Percentiles rank a stretch among this genome's conserved stretches.
phyloP scores from a whole-genome alignment of 2,888 invertebrate genomes.

The Tortricodes alternella region DNA sequence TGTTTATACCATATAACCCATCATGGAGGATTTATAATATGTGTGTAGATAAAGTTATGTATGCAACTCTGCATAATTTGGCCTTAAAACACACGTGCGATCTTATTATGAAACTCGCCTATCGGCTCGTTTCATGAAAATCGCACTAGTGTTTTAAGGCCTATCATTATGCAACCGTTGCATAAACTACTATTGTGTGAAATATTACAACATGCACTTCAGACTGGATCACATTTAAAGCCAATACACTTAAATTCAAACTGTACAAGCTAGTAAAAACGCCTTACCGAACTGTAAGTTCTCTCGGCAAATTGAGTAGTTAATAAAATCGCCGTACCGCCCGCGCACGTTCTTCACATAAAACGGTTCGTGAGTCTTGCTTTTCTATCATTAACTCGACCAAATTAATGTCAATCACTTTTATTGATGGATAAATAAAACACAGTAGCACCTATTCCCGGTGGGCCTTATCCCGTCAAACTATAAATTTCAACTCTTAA shows the following conservation, averaged over 20 bases:
- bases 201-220: too few species aligned
- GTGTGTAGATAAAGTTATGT: too few species aligned
- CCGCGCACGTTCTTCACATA: slow-evolving; percentile 38
- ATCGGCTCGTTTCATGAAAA: too few species aligned
- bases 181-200: too few species aligned
- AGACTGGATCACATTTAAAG: neutral
- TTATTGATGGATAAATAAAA: slow-evolving; percentile 74
- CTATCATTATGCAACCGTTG: too few species aligned
- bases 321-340: slow-evolving; percentile 1
- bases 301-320: neutral
- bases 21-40: too few species aligned
- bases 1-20: too few species aligned
- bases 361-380: slow-evolving; percentile 33
- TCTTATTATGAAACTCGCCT: too few species aligned
- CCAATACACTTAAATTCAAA: slow-evolving; percentile 14
- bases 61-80: too few species aligned
- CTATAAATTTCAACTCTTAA: slow-evolving; percentile 64
- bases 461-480: slow-evolving; percentile 45
- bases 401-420: slow-evolving; percentile 74
- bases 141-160: too few species aligned
- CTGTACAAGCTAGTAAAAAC: neutral
- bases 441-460: slow-evolving; percentile 61
- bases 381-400: slow-evolving; percentile 50
- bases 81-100: too few species aligned
- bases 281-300: neutral